Conservation (phyloP, 2,113 vertebrate species). For the Scortum barcoo region DNA sequence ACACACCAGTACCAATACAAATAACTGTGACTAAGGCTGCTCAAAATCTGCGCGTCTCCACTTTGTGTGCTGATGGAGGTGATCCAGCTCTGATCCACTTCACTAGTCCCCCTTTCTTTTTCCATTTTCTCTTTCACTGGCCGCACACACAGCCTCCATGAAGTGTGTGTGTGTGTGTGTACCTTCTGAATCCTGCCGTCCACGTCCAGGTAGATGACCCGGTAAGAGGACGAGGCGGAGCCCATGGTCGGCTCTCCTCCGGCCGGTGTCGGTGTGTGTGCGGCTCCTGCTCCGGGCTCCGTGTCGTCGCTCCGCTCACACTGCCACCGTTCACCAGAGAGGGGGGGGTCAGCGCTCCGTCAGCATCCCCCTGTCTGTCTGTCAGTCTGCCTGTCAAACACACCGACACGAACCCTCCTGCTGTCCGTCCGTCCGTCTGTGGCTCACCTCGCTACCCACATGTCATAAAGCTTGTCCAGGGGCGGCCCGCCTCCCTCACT, state of each 20-base stretch:
- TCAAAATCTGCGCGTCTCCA: too few species aligned
- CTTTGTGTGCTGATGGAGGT: not conserved
- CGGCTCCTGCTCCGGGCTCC: conserved; percentile 15
- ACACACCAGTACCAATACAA: too few species aligned
- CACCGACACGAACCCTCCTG: not conserved
- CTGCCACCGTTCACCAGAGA: not conserved
- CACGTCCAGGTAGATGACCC: conserved; percentile 83
- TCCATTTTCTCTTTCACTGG: not conserved
- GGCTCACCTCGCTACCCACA: not conserved
- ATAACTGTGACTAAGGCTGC: too few species aligned
- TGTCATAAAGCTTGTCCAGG: conserved; percentile 37
- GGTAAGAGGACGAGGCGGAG: conserved; percentile 81
- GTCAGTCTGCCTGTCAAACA: not conserved
- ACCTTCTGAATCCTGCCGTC: conserved; percentile 84
- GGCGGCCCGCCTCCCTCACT: conserved; percentile 37
- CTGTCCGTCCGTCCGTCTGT: too few species aligned
- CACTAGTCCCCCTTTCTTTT: not conserved
- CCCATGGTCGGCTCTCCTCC: conserved; percentile 75
- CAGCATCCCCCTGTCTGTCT: conserved; percentile 37
- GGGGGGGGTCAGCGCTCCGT: conserved; percentile 26
- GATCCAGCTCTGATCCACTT: too few species aligned
- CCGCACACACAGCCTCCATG: not conserved
- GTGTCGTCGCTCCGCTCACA: conserved; percentile 6
- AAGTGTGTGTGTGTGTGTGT: not conserved
- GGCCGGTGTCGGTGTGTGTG: not conserved